phyloP scores from a whole-genome alignment of 2,888 invertebrate genomes.

The Caenorhabditis virilis region DNA sequence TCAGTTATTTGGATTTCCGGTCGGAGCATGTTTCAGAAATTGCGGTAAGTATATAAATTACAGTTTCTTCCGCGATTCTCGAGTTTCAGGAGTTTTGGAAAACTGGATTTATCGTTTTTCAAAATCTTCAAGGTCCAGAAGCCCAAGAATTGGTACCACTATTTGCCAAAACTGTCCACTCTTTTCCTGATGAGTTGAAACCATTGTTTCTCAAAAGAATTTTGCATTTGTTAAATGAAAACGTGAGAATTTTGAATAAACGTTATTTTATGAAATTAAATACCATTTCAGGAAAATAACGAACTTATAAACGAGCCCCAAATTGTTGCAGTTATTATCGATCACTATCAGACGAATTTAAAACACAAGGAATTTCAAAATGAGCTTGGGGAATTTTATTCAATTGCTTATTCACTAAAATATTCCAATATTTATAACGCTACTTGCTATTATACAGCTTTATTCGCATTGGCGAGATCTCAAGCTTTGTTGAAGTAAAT shows the following conservation, averaged over 20 bases:
- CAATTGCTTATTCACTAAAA: slow-evolving; percentile 1
- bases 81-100: background rate
- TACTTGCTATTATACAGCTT: slow-evolving; percentile 17
- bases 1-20: too few relatives aligned
- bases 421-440: slow-evolving; percentile 28
- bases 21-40: too few relatives aligned
- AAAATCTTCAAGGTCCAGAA: background rate
- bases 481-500: slow-evolving; percentile 13
- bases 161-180: background rate
- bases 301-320: slow-evolving; percentile 13
- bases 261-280: background rate
- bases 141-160: background rate
- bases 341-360: slow-evolving; percentile 5
- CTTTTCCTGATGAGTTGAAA: background rate
- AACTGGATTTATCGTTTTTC: background rate
- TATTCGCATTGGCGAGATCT: slow-evolving; percentile 22
- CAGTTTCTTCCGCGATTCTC: too few relatives aligned
- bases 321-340: slow-evolving; percentile 20
- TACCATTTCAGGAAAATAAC: slow-evolving; percentile 5
- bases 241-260: background rate
- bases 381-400: slow-evolving; percentile 32
- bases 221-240: background rate
- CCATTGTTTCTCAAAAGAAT: background rate
- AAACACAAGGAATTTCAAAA: slow-evolving; percentile 7
- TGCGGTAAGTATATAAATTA: too few relatives aligned